Percentiles rank a stretch among this genome's conserved stretches.
Evolutionary conservation across 2,888 invertebrate species (phyloP).

Genomic region (Ophioninae sp.): DNA sequence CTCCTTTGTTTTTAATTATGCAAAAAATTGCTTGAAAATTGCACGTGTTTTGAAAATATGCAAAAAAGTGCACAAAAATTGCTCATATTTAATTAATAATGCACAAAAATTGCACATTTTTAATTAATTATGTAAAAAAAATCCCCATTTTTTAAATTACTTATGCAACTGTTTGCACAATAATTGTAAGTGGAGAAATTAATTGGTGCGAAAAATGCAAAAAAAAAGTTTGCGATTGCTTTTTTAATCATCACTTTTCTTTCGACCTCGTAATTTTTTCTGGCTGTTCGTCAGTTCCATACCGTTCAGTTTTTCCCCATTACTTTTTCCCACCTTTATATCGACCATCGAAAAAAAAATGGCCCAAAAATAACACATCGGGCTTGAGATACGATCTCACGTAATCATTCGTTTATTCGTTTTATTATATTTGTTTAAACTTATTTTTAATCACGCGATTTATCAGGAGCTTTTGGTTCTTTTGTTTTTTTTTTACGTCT

Average conservation of each 20-base stretch:
- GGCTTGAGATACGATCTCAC: constrained; percentile 18
- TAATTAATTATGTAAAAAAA: too few species aligned
- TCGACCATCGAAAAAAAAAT: constrained; percentile 34
- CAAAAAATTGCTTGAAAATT: too few species aligned
- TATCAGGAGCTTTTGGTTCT: constrained; percentile 28
- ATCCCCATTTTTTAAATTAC: too few species aligned
- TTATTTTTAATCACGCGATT: constrained; percentile 22
- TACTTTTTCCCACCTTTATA: constrained; percentile 17
- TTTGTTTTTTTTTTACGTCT: constrained; percentile 7
- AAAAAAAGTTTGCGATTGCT: constrained; percentile 7
- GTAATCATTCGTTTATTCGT: not conserved
- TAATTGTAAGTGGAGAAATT: too few species aligned
- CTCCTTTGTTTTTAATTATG: too few species aligned
- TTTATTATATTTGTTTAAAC: constrained; percentile 4
- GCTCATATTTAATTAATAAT: too few species aligned
- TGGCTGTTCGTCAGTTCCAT: constrained; percentile 25
- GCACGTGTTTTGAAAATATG: too few species aligned
- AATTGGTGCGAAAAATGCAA: too few species aligned
- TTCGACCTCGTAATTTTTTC: constrained; percentile 11
- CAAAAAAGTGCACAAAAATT: too few species aligned
- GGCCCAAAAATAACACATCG: constrained; percentile 21
- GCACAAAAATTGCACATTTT: too few species aligned
- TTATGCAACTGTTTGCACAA: too few species aligned
- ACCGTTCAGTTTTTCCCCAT: constrained; percentile 44
- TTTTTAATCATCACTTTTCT: constrained; percentile 6